Evolutionary conservation across 2,888 invertebrate species (phyloP).

Genomic region (Leptinotarsa juncta): DNA sequence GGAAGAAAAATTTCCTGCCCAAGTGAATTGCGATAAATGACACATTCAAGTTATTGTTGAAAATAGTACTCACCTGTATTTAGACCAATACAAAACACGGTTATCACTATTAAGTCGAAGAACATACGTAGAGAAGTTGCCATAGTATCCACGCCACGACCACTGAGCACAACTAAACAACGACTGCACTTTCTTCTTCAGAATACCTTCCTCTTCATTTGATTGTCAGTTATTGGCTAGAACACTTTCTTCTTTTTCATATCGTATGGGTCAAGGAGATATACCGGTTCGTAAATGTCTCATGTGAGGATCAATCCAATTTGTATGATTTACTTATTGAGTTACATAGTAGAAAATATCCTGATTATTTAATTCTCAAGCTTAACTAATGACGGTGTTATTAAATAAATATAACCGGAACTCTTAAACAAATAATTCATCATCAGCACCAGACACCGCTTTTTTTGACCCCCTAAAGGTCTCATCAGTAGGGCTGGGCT

Average conservation of each 20-base stretch:
- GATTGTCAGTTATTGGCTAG: slow-evolving; percentile 51
- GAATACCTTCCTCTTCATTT: slow-evolving; percentile 44
- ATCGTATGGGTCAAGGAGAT: slow-evolving; percentile 55
- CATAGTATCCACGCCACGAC: slow-evolving; percentile 44
- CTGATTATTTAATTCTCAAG: too few relatives aligned
- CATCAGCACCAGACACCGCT: too few relatives aligned
- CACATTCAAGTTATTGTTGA: neutral
- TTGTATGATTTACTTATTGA: neutral
- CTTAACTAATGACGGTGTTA: too few relatives aligned
- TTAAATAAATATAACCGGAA: too few relatives aligned
- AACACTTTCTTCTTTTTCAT: slow-evolving; percentile 53
- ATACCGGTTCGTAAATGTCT: slow-evolving; percentile 48
- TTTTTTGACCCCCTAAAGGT: too few relatives aligned
- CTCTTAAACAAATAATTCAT: too few relatives aligned
- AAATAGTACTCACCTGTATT: slow-evolving; percentile 39
- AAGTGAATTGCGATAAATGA: neutral
- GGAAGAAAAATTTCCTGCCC: too few relatives aligned
- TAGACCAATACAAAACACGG: slow-evolving; percentile 43
- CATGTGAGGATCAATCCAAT: slow-evolving; percentile 16
- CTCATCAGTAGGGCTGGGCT: too few relatives aligned
- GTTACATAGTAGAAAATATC: too few relatives aligned
- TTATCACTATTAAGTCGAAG: slow-evolving; percentile 40
- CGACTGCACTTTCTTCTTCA: slow-evolving; percentile 53
- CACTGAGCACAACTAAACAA: slow-evolving; percentile 46
- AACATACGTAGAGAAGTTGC: slow-evolving; percentile 40